These are phyloP conservation scores for Phalloptychus januarius DNA, from an alignment of 2,797 vertebrate genomes.

Conservation along the genomic window DNA sequence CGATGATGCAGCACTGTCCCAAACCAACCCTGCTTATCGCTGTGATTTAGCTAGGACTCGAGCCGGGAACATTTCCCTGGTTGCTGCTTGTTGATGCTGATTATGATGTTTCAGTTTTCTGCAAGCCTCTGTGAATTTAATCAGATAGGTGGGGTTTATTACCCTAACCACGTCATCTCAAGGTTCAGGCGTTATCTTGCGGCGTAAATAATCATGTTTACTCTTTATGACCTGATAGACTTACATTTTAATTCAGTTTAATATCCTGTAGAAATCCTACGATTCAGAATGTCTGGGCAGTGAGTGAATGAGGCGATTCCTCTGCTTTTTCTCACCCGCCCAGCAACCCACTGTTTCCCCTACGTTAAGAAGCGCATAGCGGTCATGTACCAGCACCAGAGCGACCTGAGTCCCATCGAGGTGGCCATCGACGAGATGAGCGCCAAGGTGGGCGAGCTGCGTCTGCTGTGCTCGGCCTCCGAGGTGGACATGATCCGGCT, in stretches of 20 bases:
- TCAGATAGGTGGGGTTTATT: slow-evolving; percentile 40
- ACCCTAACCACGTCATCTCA: slow-evolving; percentile 26
- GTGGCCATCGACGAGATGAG: slow-evolving; percentile 98
- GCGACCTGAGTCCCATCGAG: slow-evolving; percentile 95
- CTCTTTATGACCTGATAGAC: not conserved
- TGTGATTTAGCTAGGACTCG: not conserved
- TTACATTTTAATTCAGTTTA: not conserved
- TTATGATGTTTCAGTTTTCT: not conserved
- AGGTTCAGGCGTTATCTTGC: slow-evolving; percentile 53
- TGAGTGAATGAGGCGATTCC: not conserved
- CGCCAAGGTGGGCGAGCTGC: slow-evolving; percentile 98
- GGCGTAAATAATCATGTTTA: slow-evolving; percentile 25
- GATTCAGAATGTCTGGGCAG: not conserved
- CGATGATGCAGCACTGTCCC: not conserved
- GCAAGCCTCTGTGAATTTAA: slow-evolving; percentile 2
- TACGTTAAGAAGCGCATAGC: slow-evolving; percentile 98
- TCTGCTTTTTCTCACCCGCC: not conserved
- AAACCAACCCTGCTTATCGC: not conserved
- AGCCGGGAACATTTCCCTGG: not conserved
- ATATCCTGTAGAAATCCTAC: slow-evolving; percentile 6
- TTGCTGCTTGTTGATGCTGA: slow-evolving; percentile 11
- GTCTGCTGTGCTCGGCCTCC: slow-evolving; percentile 89
- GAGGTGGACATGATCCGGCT: slow-evolving; percentile 99
- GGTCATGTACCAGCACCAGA: slow-evolving; percentile 98
- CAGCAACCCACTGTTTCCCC: slow-evolving; percentile 96